Conservation (phyloP, 1,140 invertebrate genomes). For the Drosophila bocki region DNA sequence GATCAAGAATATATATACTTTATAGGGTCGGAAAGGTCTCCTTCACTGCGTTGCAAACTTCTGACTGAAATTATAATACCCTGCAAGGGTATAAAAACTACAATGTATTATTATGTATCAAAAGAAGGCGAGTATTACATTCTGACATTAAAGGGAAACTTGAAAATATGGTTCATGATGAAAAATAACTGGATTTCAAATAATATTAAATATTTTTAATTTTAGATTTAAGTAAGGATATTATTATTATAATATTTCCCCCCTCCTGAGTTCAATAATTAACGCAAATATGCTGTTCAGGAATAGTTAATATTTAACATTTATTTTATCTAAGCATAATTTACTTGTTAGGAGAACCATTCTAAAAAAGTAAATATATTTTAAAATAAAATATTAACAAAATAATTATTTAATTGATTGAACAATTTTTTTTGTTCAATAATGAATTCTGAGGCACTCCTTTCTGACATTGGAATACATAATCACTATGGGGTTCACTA, state of each 20-base stretch:
- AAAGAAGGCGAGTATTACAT: neutral
- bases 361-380: neutral
- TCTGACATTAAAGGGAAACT: neutral
- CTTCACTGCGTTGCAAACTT: too few species aligned
- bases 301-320: neutral
- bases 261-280: neutral
- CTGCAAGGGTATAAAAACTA: too few species aligned
- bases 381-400: neutral
- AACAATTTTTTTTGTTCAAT: neutral
- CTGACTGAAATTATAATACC: too few species aligned
- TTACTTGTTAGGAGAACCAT: neutral
- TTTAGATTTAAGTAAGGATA: neutral
- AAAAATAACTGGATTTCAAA: neutral
- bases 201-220: neutral
- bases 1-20: too few species aligned
- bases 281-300: neutral
- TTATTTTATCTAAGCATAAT: slow-evolving; percentile 6
- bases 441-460: too few species aligned
- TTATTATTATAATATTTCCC: neutral
- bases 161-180: neutral
- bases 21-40: too few species aligned
- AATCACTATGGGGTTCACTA: slow-evolving; percentile 12
- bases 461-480: neutral
- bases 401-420: neutral
- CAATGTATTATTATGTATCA: too few species aligned